Evolutionary conservation across 1,140 invertebrate species (phyloP).

Genomic region (Cydia amplana): DNA sequence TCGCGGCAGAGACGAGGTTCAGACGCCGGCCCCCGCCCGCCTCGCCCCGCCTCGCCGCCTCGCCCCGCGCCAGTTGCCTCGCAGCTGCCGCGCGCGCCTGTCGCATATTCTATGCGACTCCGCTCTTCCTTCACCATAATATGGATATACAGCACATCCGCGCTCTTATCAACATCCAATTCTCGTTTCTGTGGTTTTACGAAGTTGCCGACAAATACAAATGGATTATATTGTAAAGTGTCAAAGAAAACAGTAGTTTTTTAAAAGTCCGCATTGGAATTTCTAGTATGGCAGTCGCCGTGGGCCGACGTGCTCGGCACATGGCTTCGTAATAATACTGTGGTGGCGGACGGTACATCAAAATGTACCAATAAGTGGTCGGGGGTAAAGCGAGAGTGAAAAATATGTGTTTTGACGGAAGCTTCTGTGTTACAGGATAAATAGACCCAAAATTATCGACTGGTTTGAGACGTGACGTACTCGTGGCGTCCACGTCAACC

Average conservation of each 20-base stretch:
- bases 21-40: constrained; percentile 56
- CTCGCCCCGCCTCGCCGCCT: constrained; percentile 36
- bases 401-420: constrained; percentile 30
- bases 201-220: constrained; percentile 75
- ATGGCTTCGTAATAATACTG: constrained; percentile 71
- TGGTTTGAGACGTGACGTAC: constrained; percentile 56
- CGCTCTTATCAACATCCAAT: constrained; percentile 70
- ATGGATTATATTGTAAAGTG: constrained; percentile 79
- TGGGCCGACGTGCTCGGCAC: constrained; percentile 74
- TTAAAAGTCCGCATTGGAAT: constrained; percentile 74
- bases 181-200: constrained; percentile 75
- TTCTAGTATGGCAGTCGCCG: constrained; percentile 66
- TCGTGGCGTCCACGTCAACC: constrained; percentile 71
- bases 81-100: constrained; percentile 72
- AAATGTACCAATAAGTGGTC: constrained; percentile 46
- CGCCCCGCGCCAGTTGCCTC: constrained; percentile 62
- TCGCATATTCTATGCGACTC: constrained; percentile 71
- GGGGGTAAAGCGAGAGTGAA: constrained; percentile 53
- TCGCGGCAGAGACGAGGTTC: constrained; percentile 54
- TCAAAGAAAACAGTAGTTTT: constrained; percentile 50
- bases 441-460: constrained; percentile 21
- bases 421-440: constrained; percentile 24
- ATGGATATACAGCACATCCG: constrained; percentile 76
- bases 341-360: constrained; percentile 65
- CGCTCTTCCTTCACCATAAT: constrained; percentile 65